phyloP scores from a whole-genome alignment of 2,797 vertebrate genomes.

The Erithacus rubecula region DNA sequence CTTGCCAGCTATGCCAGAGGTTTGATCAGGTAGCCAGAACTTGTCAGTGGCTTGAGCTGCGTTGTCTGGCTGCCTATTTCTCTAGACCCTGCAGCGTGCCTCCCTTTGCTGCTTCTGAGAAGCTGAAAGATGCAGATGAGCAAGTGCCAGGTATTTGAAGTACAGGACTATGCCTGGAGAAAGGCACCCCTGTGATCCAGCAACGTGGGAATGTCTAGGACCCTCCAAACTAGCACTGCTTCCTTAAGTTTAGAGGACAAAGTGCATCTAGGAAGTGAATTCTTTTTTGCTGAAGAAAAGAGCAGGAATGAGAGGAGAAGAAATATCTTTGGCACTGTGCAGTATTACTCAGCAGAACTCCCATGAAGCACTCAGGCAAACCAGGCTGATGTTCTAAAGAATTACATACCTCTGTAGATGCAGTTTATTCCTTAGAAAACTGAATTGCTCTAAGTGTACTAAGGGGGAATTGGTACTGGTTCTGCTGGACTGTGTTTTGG shows the following conservation, averaged over 20 bases:
- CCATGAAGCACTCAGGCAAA: not conserved
- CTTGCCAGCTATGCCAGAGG: not conserved
- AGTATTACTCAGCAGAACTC: not conserved
- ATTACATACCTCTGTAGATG: not conserved
- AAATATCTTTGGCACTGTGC: not conserved
- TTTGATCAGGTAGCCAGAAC: not conserved
- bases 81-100: fast-evolving
- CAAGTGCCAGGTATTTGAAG: not conserved
- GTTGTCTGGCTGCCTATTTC: not conserved
- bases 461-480: not conserved
- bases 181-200: not conserved
- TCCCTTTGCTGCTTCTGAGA: not conserved
- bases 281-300: not conserved
- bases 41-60: not conserved
- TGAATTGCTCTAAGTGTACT: not conserved
- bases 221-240: not conserved
- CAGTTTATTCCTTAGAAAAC: not conserved
- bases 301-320: not conserved
- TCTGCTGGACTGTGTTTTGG: not conserved
- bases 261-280: not conserved
- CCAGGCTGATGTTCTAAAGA: not conserved
- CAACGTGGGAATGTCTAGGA: not conserved
- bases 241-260: not conserved
- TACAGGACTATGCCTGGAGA: not conserved
- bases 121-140: not conserved